phyloP scores from a whole-genome alignment of 2,888 invertebrate species.

The Zele albiditarsus region DNA sequence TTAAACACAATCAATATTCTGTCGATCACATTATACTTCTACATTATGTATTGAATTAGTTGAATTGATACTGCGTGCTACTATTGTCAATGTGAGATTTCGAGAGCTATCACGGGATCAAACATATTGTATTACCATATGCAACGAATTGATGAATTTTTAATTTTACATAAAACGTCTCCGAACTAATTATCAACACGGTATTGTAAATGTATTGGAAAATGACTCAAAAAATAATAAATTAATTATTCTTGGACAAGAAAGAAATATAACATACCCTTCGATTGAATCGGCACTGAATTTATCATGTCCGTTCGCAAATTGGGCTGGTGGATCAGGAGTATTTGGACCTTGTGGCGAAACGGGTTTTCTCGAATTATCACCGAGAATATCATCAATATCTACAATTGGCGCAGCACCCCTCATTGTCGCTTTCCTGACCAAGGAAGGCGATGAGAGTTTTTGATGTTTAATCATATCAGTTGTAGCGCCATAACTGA shows the following conservation, averaged over 20 bases:
- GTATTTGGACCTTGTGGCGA: conserved; percentile 64
- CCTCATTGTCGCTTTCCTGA: conserved; percentile 79
- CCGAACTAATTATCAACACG: no score
- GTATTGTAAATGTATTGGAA: not conserved
- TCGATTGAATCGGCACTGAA: conserved; percentile 59
- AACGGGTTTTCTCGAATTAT: conserved; percentile 59
- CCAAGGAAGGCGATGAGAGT: conserved; percentile 88
- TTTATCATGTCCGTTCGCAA: conserved; percentile 63
- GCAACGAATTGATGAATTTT: no score
- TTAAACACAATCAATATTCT: no score
- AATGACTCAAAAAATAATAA: not conserved
- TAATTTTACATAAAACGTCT: no score
- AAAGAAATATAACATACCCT: conserved; percentile 56
- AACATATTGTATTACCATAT: no score
- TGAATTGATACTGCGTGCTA: no score
- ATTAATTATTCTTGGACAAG: not conserved
- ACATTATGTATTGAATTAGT: no score
- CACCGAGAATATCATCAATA: conserved; percentile 69
- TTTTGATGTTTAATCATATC: conserved; percentile 84
- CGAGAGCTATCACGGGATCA: no score
- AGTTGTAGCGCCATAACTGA: conserved; percentile 86
- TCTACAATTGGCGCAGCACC: conserved; percentile 66
- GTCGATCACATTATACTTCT: no score
- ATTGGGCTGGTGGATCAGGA: conserved; percentile 67
- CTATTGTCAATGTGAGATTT: no score